These are phyloP conservation scores for Ictalurus punctatus DNA, from an alignment of 2,113 vertebrate species.

Conservation along the genomic window DNA sequence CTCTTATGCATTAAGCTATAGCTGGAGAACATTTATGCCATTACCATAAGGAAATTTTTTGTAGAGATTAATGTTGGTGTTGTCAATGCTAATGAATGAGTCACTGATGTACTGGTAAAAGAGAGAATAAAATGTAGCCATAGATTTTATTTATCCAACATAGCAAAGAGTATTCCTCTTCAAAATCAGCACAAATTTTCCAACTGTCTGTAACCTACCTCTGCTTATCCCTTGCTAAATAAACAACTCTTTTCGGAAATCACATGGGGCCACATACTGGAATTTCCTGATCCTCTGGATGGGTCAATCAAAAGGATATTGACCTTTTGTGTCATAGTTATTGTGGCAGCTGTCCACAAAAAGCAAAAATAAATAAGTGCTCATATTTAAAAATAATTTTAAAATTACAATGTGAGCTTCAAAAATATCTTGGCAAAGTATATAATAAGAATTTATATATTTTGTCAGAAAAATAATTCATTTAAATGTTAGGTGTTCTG, in stretches of 20 bases:
- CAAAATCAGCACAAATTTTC: neutral
- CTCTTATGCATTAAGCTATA: neutral
- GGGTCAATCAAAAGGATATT: neutral
- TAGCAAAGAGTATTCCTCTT: neutral
- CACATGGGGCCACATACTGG: conserved; percentile 23
- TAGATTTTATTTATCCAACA: neutral
- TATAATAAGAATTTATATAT: neutral
- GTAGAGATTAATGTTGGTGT: neutral
- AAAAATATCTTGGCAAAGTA: neutral
- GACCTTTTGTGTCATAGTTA: conserved; percentile 1
- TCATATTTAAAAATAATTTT: neutral
- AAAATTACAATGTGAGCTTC: neutral
- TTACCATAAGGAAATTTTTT: neutral
- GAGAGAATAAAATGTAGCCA: neutral
- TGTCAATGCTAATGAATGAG: neutral
- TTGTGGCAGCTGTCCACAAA: neutral
- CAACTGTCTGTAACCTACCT: neutral
- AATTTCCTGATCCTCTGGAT: neutral
- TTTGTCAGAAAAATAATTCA: neutral
- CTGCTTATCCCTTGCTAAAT: conserved; percentile 11
- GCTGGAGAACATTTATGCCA: neutral
- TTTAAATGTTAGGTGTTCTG: neutral
- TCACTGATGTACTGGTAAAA: neutral
- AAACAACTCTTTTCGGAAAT: conserved; percentile 14
- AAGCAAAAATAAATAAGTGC: neutral